Base-by-base conservation (phyloP, 2,113 vertebrate species). In the Penelope pileata region DNA sequence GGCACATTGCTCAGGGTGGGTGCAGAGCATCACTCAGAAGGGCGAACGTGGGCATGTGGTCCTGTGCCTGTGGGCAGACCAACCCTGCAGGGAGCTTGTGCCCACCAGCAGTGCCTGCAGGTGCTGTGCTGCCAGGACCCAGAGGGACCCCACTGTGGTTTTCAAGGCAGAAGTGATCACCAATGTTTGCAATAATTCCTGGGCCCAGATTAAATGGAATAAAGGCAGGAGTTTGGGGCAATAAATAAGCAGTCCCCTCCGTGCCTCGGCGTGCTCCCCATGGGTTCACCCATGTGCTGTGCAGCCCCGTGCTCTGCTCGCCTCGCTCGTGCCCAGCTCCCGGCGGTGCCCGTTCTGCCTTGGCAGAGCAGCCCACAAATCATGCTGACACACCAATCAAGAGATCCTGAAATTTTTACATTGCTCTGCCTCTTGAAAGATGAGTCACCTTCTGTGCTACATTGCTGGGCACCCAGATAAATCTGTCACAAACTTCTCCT, bases 351-450 rank as follows among this genome's bases (percentile, higher is more conserved):
- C 96, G 84, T 95, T 97, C 91, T 97, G 95, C 97, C 97, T 96
- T 94, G 90, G 97, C 91, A 96, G 97, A 92, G 96, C 86, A 92
- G 97, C 83, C 83, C 97, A 99, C 99, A 98, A 98, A 98, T 99
- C 99, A 99, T 97, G 34, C 86, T 98, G 98, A 99, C 98, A 99
- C 97, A 98, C 97, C 98, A 98, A 98, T 98, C 98, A 98, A 97
- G 97, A 91, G 94, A 93, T 93, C 93, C 2, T 90, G 91, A 91
- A 94, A 95, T 95, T 97, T 97, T 97, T 97, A 96, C 85, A 93
- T 96, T 81, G 42, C 83, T 67, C 90, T 54, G 88, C 95, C 94
- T 87, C 94, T 83, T 97, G 98, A 97, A 97, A 93, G 97, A 97
- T 98, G 98, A 95, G 84, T 96, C 96, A 90, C 96, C 94, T 93